These are phyloP conservation scores for Cyclura pinguis DNA, from an alignment of 2,797 vertebrate species.

Conservation along the genomic window DNA sequence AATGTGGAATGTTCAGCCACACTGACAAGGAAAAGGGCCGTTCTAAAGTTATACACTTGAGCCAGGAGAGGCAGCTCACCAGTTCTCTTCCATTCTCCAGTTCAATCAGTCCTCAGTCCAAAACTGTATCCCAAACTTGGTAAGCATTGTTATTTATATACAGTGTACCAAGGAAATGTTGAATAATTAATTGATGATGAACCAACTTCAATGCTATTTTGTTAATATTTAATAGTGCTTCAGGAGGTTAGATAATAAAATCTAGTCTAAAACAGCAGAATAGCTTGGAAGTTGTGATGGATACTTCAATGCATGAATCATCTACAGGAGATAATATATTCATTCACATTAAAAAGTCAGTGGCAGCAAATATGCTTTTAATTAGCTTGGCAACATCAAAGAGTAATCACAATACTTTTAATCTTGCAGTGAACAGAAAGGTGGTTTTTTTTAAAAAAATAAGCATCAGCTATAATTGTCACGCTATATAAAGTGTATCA, in stretches of 20 bases:
- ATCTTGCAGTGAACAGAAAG: slow-evolving; percentile 10
- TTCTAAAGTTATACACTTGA: neutral
- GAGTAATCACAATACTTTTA: slow-evolving; percentile 37
- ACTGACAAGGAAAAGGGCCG: neutral
- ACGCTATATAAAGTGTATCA: neutral
- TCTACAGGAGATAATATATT: slow-evolving; percentile 10
- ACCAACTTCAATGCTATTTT: slow-evolving; percentile 1
- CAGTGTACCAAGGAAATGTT: slow-evolving; percentile 11
- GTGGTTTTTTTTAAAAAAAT: neutral
- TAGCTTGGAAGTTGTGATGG: slow-evolving; percentile 18
- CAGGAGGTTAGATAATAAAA: slow-evolving; percentile 40
- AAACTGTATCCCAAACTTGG: neutral
- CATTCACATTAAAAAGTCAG: slow-evolving; percentile 24
- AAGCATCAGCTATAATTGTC: neutral
- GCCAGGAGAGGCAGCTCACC: neutral
- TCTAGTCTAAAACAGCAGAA: slow-evolving; percentile 20
- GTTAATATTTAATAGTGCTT: slow-evolving; percentile 42
- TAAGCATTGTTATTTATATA: neutral
- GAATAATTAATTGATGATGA: slow-evolving; percentile 62
- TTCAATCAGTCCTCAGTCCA: neutral
- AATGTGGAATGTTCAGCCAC: neutral
- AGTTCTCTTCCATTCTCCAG: neutral
- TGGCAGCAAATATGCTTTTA: slow-evolving; percentile 34
- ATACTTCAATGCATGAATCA: slow-evolving; percentile 43
- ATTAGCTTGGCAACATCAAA: slow-evolving; percentile 39